Evolutionary conservation across 2,113 vertebrate species (phyloP).

Genomic region (Sporophila hypoxantha): DNA sequence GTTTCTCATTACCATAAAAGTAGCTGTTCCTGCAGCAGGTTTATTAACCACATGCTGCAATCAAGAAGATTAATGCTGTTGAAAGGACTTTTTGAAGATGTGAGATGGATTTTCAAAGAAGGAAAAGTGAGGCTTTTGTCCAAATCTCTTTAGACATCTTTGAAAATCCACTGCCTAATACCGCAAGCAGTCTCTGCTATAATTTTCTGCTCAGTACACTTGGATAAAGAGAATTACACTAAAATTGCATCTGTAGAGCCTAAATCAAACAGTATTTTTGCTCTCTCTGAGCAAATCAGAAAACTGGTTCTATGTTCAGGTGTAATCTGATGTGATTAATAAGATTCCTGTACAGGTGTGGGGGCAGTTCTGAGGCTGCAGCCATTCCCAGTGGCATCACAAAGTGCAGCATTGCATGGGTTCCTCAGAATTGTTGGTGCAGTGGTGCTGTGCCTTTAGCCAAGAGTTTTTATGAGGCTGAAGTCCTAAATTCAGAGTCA

Average conservation of each 20-base stretch:
- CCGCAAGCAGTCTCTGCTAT: background rate
- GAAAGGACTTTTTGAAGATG: constrained; percentile 11
- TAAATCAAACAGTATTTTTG: constrained; percentile 32
- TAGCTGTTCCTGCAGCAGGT: background rate
- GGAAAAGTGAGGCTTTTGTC: background rate
- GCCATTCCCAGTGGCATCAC: background rate
- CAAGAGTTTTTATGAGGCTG: background rate
- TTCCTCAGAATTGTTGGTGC: background rate
- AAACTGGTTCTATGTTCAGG: background rate
- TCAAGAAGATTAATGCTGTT: background rate
- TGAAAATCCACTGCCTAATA: background rate
- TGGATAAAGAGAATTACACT: background rate
- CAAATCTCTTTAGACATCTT: background rate
- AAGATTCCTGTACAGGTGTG: background rate
- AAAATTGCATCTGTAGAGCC: background rate
- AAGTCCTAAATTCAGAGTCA: background rate
- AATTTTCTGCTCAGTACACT: constrained; percentile 8
- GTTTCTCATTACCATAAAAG: background rate
- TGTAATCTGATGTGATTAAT: background rate
- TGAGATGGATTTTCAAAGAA: constrained; percentile 1
- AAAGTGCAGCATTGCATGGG: background rate
- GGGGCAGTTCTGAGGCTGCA: background rate
- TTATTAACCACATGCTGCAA: constrained; percentile 1
- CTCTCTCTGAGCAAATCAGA: constrained; percentile 24
- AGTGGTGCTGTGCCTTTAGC: background rate